phyloP scores from a whole-genome alignment of 2,888 invertebrate genomes.

The Thyatira batis region DNA sequence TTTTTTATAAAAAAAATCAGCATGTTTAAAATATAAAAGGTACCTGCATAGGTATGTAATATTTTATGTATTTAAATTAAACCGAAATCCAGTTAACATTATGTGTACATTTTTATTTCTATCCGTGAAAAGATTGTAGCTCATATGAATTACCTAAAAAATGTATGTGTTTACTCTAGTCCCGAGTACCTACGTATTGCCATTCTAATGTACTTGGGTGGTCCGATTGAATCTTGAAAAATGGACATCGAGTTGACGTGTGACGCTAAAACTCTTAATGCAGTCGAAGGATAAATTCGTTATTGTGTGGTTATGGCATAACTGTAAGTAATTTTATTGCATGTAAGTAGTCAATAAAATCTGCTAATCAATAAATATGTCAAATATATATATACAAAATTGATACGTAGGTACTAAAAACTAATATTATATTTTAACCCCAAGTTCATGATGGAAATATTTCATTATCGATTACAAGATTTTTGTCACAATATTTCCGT shows the following conservation, averaged over 20 bases:
- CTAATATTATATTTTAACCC: too few relatives aligned
- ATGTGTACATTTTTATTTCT: background rate
- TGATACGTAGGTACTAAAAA: background rate
- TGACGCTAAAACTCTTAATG: background rate
- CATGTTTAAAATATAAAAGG: too few relatives aligned
- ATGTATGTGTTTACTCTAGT: background rate
- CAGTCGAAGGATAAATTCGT: background rate
- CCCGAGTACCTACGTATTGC: background rate
- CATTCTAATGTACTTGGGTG: background rate
- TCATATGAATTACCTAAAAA: background rate
- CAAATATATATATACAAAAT: background rate
- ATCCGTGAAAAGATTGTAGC: background rate
- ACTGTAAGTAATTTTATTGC: background rate
- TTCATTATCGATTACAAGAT: background rate
- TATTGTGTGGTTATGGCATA: background rate
- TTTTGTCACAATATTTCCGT: background rate
- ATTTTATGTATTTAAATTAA: background rate
- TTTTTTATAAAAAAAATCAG: background rate
- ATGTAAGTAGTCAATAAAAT: background rate
- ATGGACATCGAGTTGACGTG: background rate
- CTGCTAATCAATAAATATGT: background rate
- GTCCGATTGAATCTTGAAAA: constrained; percentile 1
- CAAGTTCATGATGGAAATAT: background rate
- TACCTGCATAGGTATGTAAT: background rate
- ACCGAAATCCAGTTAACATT: background rate